Base-by-base conservation (phyloP, 1,140 invertebrate genomes). In the Caenorhabditis briggsae region DNA sequence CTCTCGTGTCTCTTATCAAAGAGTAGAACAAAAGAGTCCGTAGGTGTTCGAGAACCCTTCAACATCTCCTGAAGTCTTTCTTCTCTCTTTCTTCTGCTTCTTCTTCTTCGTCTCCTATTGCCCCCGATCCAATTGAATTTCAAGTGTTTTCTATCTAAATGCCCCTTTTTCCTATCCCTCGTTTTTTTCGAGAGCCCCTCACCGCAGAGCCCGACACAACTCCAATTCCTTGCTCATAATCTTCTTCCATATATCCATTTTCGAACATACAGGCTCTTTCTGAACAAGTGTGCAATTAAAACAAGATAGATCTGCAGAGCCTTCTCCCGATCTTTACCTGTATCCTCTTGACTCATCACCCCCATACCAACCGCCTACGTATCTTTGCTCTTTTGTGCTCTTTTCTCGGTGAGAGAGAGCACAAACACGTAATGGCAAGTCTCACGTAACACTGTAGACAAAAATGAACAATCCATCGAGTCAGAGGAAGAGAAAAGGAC, bases 61-160 rank as follows among this genome's bases (percentile, higher is more conserved):
- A 78, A 14, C 33, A 25, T n/a, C 18, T 74, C 43, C 65, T 78
- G 33, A 78, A 78, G 46, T 20, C 20, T 78, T 50, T 20, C 50
- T 78, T 11, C 46, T 48, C 65, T 70, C 1, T 5, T 78, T 12
- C 61, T 50, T 70, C 6, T 46, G 8, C 64, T 61, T 61, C 59
- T 61, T 11, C 18, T 70, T 46, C 16, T 70, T 8, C 64, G 16
- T 43, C 41, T 50, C 3, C 46, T 78, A n/a, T 70, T 43, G 41
- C 64, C 70, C 70, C 70, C 70, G 70, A 78, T 78, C 46, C 70
- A 78, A 78, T 78, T 78, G 70, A 78, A 78, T 78, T 78, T 78
- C 70, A 78, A 78, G 70, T 78, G 70, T 78, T 78, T 78, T 50
- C 70, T 78, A 78, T 78, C 70, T 78, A 78, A 78, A 78, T 78